Base-by-base conservation (phyloP, 1,140 invertebrate genomes). In the Pseudoatta argentina region DNA sequence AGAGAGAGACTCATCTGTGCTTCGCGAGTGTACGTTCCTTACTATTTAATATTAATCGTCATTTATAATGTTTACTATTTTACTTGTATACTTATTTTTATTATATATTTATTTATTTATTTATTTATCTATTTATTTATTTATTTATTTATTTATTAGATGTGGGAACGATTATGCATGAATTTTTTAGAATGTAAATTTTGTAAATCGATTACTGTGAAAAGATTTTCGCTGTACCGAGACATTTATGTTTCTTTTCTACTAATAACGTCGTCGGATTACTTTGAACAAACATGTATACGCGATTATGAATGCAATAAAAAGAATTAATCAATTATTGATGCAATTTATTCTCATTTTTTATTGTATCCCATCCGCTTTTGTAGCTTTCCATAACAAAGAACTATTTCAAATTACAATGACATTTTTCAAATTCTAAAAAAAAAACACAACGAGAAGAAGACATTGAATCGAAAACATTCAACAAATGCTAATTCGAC, bases 51-150 rank as follows among this genome's bases (percentile, higher is more conserved):
- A 55, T 7, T 55, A n/a, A 71, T 57, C 3, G 10, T 18, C 6
- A 24, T 48, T 55, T 77, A 24, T 66, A 66, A 48, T 51, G 61
- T 8, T 30, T 48, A 67, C 21, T 48, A 12, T 75, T 86, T 88
- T 24, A 53, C 3, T 14, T 66, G 14, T 86, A 63, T 66, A 76
- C 51, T 12, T 87, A 57, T 72, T 44, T 51, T 51, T 51, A 51
- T 51, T 51, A 14, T 83, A 21, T 75, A 51, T 51, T 51, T 51
- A 51, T 53, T 67, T 76, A 55, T 69, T 30, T 73, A 75, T 67
- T 51, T 82, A 73, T 69, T 67, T 82, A 81, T 72, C 63, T 71
- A n/a, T 86, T 66, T 30, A 48, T 67, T 51, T 87, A 76, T 69
- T 71, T 82, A 73, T 69, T 67, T 82, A 81, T 86, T 63, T 71